Conservation (phyloP, 2,113 vertebrate genomes). For the Holacanthus passer region DNA sequence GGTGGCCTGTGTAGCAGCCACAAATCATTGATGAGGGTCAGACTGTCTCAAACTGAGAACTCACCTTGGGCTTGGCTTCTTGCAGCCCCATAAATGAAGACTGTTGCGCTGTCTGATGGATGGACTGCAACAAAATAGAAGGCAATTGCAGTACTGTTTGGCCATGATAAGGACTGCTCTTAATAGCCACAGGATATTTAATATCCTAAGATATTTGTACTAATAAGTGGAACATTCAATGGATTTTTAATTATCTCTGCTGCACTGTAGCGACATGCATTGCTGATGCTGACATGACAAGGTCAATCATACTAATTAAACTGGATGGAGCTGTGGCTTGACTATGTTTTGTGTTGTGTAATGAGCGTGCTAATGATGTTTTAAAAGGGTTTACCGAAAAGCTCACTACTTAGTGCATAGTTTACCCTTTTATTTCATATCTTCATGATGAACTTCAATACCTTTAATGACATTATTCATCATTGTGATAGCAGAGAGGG, state of each 20-base stretch:
- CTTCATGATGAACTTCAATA: conserved; percentile 30
- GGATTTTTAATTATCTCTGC: conserved; percentile 8
- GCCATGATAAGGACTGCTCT: conserved; percentile 20
- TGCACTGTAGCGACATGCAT: too few relatives aligned
- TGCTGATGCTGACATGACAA: conserved; percentile 13
- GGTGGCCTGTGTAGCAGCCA: conserved; percentile 41
- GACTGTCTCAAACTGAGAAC: conserved; percentile 49
- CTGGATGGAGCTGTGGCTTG: conserved; percentile 32
- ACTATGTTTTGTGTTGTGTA: conserved; percentile 39
- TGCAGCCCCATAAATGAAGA: conserved; percentile 57
- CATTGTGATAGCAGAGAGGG: conserved; percentile 1
- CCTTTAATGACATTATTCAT: conserved; percentile 44
- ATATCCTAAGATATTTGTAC: conserved; percentile 8
- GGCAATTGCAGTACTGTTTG: conserved; percentile 2
- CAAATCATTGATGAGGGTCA: conserved; percentile 74
- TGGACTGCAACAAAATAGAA: conserved; percentile 39
- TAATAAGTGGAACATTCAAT: conserved; percentile 15
- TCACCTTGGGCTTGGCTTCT: conserved; percentile 61
- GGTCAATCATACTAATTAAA: conserved; percentile 55
- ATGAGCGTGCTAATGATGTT: conserved; percentile 66
- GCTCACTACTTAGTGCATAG: conserved; percentile 3
- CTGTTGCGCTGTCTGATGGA: conserved; percentile 46
- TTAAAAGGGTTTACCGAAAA: conserved; percentile 53
- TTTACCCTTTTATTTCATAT: conserved; percentile 37
- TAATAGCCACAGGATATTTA: conserved; percentile 4